phyloP scores from a whole-genome alignment of 2,113 vertebrate genomes.

The Vulpes vulpes region DNA sequence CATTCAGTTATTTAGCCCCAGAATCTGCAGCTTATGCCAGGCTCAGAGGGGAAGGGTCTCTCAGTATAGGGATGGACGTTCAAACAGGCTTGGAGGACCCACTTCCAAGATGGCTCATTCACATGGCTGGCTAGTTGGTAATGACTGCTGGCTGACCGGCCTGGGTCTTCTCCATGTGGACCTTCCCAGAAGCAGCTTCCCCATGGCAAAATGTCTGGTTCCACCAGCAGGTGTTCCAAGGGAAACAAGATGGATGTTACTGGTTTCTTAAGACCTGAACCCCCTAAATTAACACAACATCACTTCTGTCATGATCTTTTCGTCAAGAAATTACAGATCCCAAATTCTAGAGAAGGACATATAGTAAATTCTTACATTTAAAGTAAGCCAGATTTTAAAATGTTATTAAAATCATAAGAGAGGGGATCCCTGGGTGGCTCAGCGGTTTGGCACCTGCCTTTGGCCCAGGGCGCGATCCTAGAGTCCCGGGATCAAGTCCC shows the following conservation, averaged over 20 bases:
- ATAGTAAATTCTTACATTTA: not conserved
- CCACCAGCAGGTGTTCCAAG: not conserved
- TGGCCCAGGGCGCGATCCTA: too few relatives aligned
- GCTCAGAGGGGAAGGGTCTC: not conserved
- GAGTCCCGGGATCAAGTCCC: too few relatives aligned
- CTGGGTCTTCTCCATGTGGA: rapidly evolving
- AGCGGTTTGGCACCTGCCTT: too few relatives aligned
- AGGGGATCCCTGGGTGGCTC: too few relatives aligned
- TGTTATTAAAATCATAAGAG: not conserved
- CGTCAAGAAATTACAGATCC: not conserved
- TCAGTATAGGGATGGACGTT: not conserved
- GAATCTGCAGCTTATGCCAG: not conserved
- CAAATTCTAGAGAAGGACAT: not conserved
- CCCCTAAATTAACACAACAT: not conserved
- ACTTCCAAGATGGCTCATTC: not conserved
- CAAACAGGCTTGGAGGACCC: not conserved
- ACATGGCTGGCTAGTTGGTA: not conserved
- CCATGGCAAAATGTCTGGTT: not conserved
- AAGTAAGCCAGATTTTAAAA: not conserved
- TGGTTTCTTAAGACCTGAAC: not conserved
- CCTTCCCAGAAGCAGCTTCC: not conserved
- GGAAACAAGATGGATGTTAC: not conserved
- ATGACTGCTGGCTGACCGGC: not conserved
- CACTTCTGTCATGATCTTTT: not conserved
- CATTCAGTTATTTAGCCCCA: not conserved